Base-by-base conservation (phyloP, 2,797 vertebrate genomes). In the Gymnothorax javanicus region DNA sequence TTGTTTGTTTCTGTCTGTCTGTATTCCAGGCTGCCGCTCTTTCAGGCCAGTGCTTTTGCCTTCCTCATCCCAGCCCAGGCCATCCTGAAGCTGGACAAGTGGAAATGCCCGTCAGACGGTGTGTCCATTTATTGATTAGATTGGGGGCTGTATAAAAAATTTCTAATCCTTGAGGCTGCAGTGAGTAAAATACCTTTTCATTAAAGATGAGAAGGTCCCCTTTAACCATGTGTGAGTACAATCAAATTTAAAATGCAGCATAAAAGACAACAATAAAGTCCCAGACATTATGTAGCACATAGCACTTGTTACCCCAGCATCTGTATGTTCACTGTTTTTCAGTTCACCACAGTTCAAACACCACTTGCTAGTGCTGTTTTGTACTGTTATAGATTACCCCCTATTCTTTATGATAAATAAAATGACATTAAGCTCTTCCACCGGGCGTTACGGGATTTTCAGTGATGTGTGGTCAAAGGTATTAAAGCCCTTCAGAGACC, bases 41-140 rank as follows among this genome's bases (percentile, higher is more conserved):
- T 99, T 92, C 98, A 99, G 94, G 98, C 98, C 23, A 99, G 98
- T 0, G 98, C 98, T 0, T 95, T 99, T 88, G 98, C 98, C 0
- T 99, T 99, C 94, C 94, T 99, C 3, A 94, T 99, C 89, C 98
- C 98, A 0, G 98, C 97, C 85, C 97, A 97, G 91, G 96, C 98
- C 50, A 98, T 99, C 88, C 94, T 99, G 85, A 89, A 96, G 25
- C 93, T 99, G 90, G 98, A 99, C 57, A 97, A 96, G 88, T 99
- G 98, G 98, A 96, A 86, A 87, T 99, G 98, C 90, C 98, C 98
- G 0, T 89, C 94, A 0, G 96, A 98, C 88, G 97, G 98, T 98
- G 94, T 91, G 71, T 23, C 25, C 43, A 0, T 56, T 12, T 15
- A 56, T 82, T 27, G 73, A 50, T 15, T 17, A 0, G 33, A 50